A percentile compares a stretch with the other conserved stretches of the same genome.
These are phyloP conservation scores for Oophaga pumilio DNA, from an alignment of 2,113 vertebrate genomes.

Conservation along the genomic window DNA sequence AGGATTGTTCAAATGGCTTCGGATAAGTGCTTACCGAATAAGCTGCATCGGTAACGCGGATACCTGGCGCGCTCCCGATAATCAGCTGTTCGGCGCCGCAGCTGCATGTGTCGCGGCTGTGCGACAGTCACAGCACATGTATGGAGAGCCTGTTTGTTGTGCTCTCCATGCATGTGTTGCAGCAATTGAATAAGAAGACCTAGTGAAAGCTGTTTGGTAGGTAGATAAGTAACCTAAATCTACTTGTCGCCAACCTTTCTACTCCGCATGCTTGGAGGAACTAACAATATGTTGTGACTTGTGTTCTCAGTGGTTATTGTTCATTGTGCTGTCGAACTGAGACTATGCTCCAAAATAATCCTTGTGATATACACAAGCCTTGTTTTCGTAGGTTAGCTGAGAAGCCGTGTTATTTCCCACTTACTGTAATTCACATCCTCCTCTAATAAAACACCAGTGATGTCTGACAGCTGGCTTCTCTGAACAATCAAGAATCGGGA, in stretches of 20 bases:
- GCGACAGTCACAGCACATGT: too few species aligned
- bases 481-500: conserved; percentile 7
- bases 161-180: too few species aligned
- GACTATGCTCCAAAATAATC: too few species aligned
- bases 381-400: not conserved
- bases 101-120: too few species aligned
- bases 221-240: not conserved
- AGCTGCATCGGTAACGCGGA: too few species aligned
- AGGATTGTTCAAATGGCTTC: too few species aligned
- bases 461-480: not conserved
- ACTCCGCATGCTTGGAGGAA: not conserved
- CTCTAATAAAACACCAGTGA: not conserved
- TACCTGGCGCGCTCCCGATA: too few species aligned
- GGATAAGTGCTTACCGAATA: too few species aligned
- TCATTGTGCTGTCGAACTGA: not conserved
- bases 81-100: too few species aligned
- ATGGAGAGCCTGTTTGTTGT: too few species aligned
- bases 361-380: not conserved
- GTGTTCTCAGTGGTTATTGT: not conserved
- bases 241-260: not conserved
- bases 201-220: not conserved
- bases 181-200: too few species aligned
- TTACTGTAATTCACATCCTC: conserved; percentile 26
- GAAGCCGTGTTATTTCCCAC: conserved; percentile 2
- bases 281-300: not conserved